Percentiles rank a stretch among this genome's conserved stretches.
These are phyloP conservation scores for Macrostomum cliftonense DNA, from an alignment of 2,888 invertebrate genomes.

Conservation along the genomic window DNA sequence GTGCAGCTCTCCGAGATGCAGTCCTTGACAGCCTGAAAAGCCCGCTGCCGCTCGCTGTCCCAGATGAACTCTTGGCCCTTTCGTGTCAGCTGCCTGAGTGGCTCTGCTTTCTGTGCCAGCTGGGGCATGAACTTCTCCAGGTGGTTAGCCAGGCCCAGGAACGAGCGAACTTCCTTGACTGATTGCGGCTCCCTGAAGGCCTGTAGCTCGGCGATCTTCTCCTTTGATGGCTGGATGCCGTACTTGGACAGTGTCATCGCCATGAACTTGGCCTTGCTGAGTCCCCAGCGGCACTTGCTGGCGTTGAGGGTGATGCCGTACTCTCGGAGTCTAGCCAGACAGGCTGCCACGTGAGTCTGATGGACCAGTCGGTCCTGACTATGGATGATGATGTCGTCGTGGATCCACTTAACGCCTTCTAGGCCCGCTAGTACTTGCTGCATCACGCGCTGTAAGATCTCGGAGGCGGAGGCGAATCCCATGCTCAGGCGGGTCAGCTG, in stretches of 20 bases:
- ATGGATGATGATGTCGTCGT: neutral
- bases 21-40: conserved; percentile 9
- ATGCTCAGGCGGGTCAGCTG: conserved; percentile 11
- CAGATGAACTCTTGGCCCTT: neutral
- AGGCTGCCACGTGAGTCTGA: neutral
- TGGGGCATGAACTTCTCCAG: conserved; percentile 11
- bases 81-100: conserved; percentile 3
- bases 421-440: neutral
- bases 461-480: conserved; percentile 12
- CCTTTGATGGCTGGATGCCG: conserved; percentile 10
- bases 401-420: neutral
- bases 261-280: conserved; percentile 9
- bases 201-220: conserved; percentile 11
- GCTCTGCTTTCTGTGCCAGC: conserved; percentile 2
- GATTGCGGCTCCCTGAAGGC: conserved; percentile 10
- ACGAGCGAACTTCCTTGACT: conserved; percentile 11
- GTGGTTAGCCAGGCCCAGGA: conserved; percentile 14
- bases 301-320: conserved; percentile 1
- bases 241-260: conserved; percentile 10
- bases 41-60: conserved; percentile 5
- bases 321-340: neutral
- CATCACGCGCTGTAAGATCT: conserved; percentile 1
- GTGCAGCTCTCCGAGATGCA: conserved; percentile 10
- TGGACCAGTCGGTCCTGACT: neutral
- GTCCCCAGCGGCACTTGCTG: conserved; percentile 2